Conservation (phyloP, 2,888 invertebrate genomes). For the Liopterus haemorrhoidalis region DNA sequence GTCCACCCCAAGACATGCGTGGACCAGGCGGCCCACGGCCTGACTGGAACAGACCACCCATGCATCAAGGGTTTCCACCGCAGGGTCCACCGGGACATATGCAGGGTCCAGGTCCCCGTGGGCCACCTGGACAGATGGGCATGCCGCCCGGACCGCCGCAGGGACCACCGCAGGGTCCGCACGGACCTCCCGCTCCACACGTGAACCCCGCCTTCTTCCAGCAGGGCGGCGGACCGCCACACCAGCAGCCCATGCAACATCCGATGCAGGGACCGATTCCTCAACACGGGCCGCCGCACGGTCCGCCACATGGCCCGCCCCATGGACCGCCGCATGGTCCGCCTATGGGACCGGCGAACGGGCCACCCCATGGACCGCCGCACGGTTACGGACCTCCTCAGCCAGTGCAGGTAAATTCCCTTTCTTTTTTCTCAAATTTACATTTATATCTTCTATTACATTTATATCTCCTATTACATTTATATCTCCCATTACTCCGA, state of each 20-base stretch:
- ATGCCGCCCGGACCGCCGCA: slow-evolving; percentile 50
- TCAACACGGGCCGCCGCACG: slow-evolving; percentile 52
- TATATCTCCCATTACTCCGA: neutral
- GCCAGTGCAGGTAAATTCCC: slow-evolving; percentile 25
- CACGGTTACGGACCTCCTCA: slow-evolving; percentile 52
- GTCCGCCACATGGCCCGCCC: slow-evolving; percentile 61
- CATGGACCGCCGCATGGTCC: slow-evolving; percentile 61
- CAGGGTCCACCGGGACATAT: slow-evolving; percentile 67
- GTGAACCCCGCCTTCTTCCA: slow-evolving; percentile 97
- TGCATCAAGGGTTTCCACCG: slow-evolving; percentile 61
- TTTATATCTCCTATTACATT: neutral
- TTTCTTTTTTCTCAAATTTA: slow-evolving; percentile 7
- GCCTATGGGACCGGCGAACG: slow-evolving; percentile 56
- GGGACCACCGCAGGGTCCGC: slow-evolving; percentile 46
- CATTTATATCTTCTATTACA: neutral
- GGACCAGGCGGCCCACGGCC: slow-evolving; percentile 56
- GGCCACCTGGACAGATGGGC: slow-evolving; percentile 53
- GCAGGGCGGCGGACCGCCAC: slow-evolving; percentile 56
- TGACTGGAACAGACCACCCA: slow-evolving; percentile 71
- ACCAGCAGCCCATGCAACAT: slow-evolving; percentile 54
- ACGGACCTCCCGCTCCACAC: slow-evolving; percentile 79
- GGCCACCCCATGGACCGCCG: slow-evolving; percentile 52
- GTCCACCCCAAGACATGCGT: slow-evolving; percentile 42
- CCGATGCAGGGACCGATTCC: slow-evolving; percentile 51
- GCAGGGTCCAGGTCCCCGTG: slow-evolving; percentile 55